Base-by-base conservation (phyloP, 2,113 vertebrate species). In the Labeo rohita region DNA sequence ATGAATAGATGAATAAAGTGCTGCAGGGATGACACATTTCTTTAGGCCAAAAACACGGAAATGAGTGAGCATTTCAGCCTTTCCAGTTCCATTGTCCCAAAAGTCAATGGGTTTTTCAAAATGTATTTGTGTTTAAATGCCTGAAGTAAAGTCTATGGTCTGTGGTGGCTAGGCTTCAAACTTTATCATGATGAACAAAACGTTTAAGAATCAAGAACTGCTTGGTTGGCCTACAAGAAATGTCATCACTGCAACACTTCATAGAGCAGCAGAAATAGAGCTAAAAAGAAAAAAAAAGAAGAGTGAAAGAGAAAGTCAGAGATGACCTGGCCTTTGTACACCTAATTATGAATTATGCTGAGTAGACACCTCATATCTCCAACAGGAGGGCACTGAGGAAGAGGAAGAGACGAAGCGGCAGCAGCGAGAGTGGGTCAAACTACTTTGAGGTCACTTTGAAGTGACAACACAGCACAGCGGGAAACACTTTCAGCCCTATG, bases 391-490 rank as follows among this genome's bases (percentile, higher is more conserved):
- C 59, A 81, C 12, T 16, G 23, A 77, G 45, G 34, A 52, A 66
- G 84, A 66, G 84, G 47, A 18, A 28, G 50, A 84, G 61, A 10
- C 54, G 75, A 23, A 54, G 47, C 74, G 47, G 28, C 74, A 52
- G 45, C 23, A 76, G 74, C 49, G 54, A 66, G 61, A 49, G 45
- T 63, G 39, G 56, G 16, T 63, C 61, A 68, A 81, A 82, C 47
- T 50, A 11, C 43, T 82, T 34, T 70, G 47, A 82, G 80, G 80
- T 70, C 80, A 82, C 80, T 50, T 63, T 80, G 49, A 82, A 82
- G 28, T 68, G 80, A 70, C n/a, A 52, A 82, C 80, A 81, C 61
- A 68, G 79, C 59, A 65, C 59, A 80, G 80, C 23, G 9, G 23
- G 63, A 70, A 50, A 6, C 23, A 68, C 16, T 36, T 52, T 21